Percentiles rank a stretch among this genome's conserved stretches.
These are phyloP conservation scores for Morpho helenor DNA, from an alignment of 2,888 invertebrate species.

Conservation along the genomic window DNA sequence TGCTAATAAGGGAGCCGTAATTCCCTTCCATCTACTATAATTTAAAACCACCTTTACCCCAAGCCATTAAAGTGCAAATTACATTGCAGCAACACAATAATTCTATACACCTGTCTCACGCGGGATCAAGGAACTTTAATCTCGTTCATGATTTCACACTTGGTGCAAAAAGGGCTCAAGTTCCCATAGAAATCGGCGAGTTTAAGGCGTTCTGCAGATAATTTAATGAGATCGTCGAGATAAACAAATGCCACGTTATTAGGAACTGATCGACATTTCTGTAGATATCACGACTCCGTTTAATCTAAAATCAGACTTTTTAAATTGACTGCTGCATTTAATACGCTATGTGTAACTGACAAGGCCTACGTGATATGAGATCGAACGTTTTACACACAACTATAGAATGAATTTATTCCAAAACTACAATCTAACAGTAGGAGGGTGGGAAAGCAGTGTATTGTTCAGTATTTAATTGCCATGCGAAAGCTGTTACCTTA, in stretches of 20 bases:
- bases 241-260: conserved; percentile 62
- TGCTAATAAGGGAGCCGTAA: conserved; percentile 51
- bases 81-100: conserved; percentile 30
- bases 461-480: conserved; percentile 19
- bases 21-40: conserved; percentile 35
- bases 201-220: conserved; percentile 51
- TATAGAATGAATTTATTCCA: conserved; percentile 7
- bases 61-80: conserved; percentile 38
- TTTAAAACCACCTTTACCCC: conserved; percentile 43
- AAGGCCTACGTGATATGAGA: not conserved
- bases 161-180: conserved; percentile 48
- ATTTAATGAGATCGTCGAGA: conserved; percentile 60
- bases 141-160: conserved; percentile 46
- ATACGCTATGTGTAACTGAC: not conserved
- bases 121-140: conserved; percentile 67
- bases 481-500: conserved; percentile 25
- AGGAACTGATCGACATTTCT: conserved; percentile 50
- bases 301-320: conserved; percentile 27
- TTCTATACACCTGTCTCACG: conserved; percentile 61
- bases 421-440: conserved; percentile 8
- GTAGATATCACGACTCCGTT: conserved; percentile 48
- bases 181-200: conserved; percentile 40
- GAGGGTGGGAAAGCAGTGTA: conserved; percentile 11
- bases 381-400: not conserved
- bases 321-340: conserved; percentile 24